Conservation (phyloP, 2,113 vertebrate species). For the Merops nubicus region DNA sequence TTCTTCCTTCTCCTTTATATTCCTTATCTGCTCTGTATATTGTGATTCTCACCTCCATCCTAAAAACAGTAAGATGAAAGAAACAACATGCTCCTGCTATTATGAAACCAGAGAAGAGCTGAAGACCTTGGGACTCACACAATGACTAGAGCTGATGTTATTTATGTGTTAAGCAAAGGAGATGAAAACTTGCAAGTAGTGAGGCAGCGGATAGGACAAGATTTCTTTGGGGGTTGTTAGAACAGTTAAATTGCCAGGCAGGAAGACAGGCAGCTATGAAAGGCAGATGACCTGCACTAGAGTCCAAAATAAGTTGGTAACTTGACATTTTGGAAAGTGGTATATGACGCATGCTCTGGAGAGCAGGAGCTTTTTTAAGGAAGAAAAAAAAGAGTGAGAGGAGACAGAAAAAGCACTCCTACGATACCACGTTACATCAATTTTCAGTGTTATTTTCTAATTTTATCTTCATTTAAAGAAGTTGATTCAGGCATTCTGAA, state of each 20-base stretch:
- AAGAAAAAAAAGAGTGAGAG: neutral
- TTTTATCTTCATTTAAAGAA: neutral
- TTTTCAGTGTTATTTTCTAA: neutral
- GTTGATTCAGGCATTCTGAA: neutral
- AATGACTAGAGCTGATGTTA: neutral
- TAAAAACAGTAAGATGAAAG: neutral
- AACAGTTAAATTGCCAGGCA: neutral
- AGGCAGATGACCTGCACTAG: neutral
- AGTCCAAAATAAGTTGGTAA: neutral
- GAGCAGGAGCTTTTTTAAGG: neutral
- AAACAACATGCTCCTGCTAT: neutral
- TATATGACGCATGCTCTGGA: neutral
- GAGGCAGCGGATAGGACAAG: neutral
- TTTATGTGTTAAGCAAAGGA: neutral
- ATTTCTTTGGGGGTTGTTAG: neutral
- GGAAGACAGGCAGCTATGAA: neutral
- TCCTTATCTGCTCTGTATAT: neutral
- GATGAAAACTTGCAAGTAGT: neutral
- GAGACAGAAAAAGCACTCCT: neutral
- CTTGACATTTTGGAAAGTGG: neutral
- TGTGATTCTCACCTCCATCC: neutral
- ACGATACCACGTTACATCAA: neutral
- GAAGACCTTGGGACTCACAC: neutral
- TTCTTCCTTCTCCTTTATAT: neutral
- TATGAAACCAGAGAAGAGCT: neutral